A percentile compares a stretch with the other conserved stretches of the same genome.
phyloP scores from a whole-genome alignment of 2,797 vertebrate genomes.

The Bufotes viridis region DNA sequence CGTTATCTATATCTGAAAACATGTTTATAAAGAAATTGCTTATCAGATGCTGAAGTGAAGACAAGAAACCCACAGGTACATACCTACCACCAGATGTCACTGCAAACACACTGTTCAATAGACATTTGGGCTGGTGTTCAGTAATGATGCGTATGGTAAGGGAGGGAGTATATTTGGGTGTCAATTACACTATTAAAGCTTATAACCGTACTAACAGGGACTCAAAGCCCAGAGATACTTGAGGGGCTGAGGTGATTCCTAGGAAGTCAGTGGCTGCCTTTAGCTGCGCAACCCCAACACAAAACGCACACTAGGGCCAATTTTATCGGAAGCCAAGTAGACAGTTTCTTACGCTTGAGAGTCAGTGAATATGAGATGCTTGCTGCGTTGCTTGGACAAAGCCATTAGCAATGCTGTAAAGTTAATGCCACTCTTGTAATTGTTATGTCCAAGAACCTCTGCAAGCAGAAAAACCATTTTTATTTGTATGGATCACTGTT shows the following conservation, averaged over 20 bases:
- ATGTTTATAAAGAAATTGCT: background rate
- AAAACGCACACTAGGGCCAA: too few species aligned
- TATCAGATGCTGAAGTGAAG: background rate
- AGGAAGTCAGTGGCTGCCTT: too few species aligned
- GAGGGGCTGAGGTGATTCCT: too few species aligned
- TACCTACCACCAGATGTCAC: slow-evolving; percentile 47
- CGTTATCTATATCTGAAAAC: background rate
- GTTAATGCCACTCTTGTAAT: background rate
- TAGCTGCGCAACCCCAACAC: too few species aligned
- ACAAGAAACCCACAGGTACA: background rate
- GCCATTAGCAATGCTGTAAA: background rate
- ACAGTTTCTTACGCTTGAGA: background rate
- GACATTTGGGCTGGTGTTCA: background rate
- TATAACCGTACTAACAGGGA: background rate
- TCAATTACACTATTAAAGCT: slow-evolving; percentile 38
- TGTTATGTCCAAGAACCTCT: background rate
- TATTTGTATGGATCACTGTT: background rate
- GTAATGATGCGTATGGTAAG: background rate
- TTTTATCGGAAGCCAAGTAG: background rate
- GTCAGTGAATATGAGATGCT: slow-evolving; percentile 4
- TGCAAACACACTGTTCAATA: background rate
- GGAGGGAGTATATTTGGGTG: background rate
- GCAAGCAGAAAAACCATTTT: background rate
- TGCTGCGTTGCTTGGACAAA: background rate
- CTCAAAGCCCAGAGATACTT: too few species aligned